Base-by-base conservation (phyloP, 2,113 vertebrate species). In the Mormoops blainvillei region DNA sequence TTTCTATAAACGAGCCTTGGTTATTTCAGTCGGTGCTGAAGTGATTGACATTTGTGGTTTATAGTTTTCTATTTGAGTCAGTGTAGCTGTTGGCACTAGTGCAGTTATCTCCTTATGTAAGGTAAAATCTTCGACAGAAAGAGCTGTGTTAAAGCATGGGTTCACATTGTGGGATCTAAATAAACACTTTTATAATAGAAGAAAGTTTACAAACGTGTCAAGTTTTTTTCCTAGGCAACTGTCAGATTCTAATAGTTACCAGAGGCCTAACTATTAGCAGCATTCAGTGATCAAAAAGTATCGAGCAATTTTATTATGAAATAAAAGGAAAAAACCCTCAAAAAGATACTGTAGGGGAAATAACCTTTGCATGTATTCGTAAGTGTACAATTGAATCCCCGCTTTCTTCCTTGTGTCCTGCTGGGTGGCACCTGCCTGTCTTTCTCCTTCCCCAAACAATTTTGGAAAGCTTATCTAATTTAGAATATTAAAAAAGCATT, bases 401-500 rank as follows among this genome's bases (percentile, higher is more conserved):
- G 45, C 76, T 82, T 85, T 68, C 56, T 94, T 78, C 31, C 9
- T 92, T 63, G 63, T 71, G 54, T 83, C 91, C 50, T 91, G 38
- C 67, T 67, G 78, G 67, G 65, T 22, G 43, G 33, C 87, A 50
- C 91, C 50, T 84, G 33, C 68, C 61, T 71, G 8, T 56, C 58
- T 94, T 78, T 95, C 28, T 65, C 24, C 71, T 77, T 92, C 38
- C 31, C 14, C 5, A 90, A 56, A 94, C 56, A 94, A 70, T 90
- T 91, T 86, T 95, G 71, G 82, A 89, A 89, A 22, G 20, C 26
- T 54, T 76, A 45, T 89, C 70, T 88, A 94, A 76, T 93, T 93
- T 94, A 95, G 78, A 56, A 76, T 89, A 87, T 78, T 81, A 80
- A 87, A 67, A 87, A 91, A 87, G 74, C 19, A 7, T 89, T 91